These are phyloP conservation scores for honey bee (Apis mellifera) DNA, from an alignment of 1,140 invertebrate species.

Conservation along the genomic window Amel_HAv3.1 CM009938.2:6223501-6224000, in stretches of 20 bases:
- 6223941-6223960: not conserved
- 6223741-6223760: conserved; percentile 5
- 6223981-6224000: no score
- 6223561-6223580: no score
- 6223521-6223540: no score
- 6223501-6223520: no score
- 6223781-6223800: conserved; percentile 2
- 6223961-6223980: no score
- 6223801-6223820: conserved; percentile 7
- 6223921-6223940: not conserved
- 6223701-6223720: conserved; percentile 2
- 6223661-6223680: not conserved
- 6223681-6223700: conserved; percentile 1
- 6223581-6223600: not conserved
- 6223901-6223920: conserved; percentile 4
- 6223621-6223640: no score
- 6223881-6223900: not conserved
- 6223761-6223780: conserved; percentile 11
- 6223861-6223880: conserved; percentile 13
- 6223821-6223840: conserved; percentile 18
- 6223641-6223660: not conserved
- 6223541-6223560: no score
- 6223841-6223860: not conserved
- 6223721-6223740: conserved; percentile 1
- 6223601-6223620: not conserved